These are phyloP conservation scores for Quadriops clusia DNA, from an alignment of 2,888 invertebrate genomes.

Conservation along the genomic window DNA sequence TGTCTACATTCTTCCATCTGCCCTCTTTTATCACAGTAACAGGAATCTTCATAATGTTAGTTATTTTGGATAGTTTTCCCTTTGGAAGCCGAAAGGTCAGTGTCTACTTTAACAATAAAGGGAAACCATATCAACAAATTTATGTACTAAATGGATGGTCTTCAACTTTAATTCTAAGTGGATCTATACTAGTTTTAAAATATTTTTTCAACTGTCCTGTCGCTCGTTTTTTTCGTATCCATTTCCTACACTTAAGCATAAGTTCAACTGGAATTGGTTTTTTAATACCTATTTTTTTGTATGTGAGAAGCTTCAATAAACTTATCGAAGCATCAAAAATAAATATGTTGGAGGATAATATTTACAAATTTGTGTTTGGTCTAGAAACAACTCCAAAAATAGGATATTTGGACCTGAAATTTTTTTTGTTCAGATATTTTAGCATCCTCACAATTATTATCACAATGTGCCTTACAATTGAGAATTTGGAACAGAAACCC, in stretches of 20 bases:
- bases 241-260: too few relatives aligned
- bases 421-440: too few relatives aligned
- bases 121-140: slow-evolving; percentile 35
- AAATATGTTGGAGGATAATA: slow-evolving; percentile 47
- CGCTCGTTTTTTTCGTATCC: too few relatives aligned
- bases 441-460: too few relatives aligned
- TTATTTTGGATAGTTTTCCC: too few relatives aligned
- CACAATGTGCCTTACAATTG: too few relatives aligned
- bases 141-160: slow-evolving; percentile 47
- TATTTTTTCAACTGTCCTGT: too few relatives aligned
- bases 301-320: slow-evolving; percentile 42
- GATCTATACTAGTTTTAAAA: slow-evolving; percentile 35
- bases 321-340: slow-evolving; percentile 46
- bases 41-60: too few relatives aligned
- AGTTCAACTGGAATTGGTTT: slow-evolving; percentile 47
- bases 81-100: slow-evolving; percentile 40
- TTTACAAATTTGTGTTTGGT: slow-evolving; percentile 67
- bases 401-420: too few relatives aligned
- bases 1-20: too few relatives aligned
- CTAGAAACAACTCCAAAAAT: slow-evolving; percentile 59
- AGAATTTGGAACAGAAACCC: slow-evolving; percentile 19
- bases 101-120: slow-evolving; percentile 33
- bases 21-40: too few relatives aligned
- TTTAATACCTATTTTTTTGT: slow-evolving; percentile 44
- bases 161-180: slow-evolving; percentile 36